Evolutionary conservation across 30 jellyfish, hydroid and myxozoan genomes (phyloP).

Genomic region (Morbakka virulenta): DNA sequence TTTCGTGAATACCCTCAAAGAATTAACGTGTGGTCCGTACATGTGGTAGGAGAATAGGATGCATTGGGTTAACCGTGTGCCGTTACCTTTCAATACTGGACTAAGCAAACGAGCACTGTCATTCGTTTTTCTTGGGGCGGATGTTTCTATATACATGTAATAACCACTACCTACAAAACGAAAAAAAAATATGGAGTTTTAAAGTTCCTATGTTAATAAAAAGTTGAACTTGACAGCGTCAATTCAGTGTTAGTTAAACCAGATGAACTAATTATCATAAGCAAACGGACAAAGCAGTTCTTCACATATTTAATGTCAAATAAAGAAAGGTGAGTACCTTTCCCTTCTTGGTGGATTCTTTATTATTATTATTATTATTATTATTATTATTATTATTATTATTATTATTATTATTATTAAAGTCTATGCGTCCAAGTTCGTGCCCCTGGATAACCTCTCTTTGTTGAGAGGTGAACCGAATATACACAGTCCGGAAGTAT

Average conservation of each 20-base stretch:
- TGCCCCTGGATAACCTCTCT: no score
- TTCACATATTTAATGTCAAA: no score
- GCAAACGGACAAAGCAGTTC: no score
- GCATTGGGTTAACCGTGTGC: slow-evolving; percentile 69
- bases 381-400: no score
- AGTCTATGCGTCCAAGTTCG: no score
- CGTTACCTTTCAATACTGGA: slow-evolving; percentile 72
- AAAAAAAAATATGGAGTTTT: background rate
- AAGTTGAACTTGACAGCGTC: background rate
- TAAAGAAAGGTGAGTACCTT: no score
- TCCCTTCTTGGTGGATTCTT: no score
- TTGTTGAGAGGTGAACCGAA: no score
- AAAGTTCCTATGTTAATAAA: no score
- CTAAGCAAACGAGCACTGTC: slow-evolving; percentile 85
- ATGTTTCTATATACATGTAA: slow-evolving; percentile 87
- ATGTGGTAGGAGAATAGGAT: slow-evolving; percentile 90
- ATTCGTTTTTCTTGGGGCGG: slow-evolving; percentile 79
- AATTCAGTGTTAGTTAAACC: background rate
- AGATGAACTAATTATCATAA: background rate
- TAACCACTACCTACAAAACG: slow-evolving; percentile 62
- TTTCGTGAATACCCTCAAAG: slow-evolving; percentile 76
- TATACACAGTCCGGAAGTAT: no score
- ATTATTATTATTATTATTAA: no score
- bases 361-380: no score
- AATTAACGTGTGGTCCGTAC: slow-evolving; percentile 97